A percentile compares a stretch with the other conserved stretches of the same genome.
phyloP scores from a whole-genome alignment of 35 echinoderm and acorn worm genomes.

The Strongylocentrotus purpuratus region DNA sequence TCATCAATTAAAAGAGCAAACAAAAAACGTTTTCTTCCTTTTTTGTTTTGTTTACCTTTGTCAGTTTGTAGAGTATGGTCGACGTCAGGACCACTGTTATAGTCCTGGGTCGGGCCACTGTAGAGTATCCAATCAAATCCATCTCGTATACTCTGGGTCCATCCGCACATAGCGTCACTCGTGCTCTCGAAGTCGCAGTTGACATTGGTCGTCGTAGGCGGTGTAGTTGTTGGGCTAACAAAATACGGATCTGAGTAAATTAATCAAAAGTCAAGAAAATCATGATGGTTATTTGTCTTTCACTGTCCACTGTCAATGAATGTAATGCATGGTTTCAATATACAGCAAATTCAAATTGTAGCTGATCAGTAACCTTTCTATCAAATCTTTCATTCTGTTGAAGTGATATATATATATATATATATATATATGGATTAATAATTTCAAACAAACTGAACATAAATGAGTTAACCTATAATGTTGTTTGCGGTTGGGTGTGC shows the following conservation, averaged over 20 bases:
- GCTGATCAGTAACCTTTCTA: too few relatives aligned
- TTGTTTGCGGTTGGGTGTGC: too few relatives aligned
- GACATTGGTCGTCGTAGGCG: constrained; percentile 7
- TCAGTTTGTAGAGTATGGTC: constrained; percentile 20
- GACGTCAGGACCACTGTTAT: constrained; percentile 21
- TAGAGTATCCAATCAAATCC: constrained; percentile 11
- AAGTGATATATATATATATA: too few relatives aligned
- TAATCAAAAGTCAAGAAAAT: too few relatives aligned
- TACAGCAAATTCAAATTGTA: too few relatives aligned
- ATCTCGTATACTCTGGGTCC: constrained; percentile 13
- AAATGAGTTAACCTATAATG: too few relatives aligned
- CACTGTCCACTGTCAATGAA: too few relatives aligned
- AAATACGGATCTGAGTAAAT: background rate
- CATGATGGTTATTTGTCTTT: too few relatives aligned
- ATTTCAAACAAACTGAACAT: too few relatives aligned
- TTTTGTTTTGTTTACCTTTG: background rate
- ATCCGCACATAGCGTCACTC: background rate
- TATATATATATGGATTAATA: too few relatives aligned
- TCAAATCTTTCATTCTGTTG: too few relatives aligned
- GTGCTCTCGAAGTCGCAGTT: constrained; percentile 12
- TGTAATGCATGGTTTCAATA: too few relatives aligned
- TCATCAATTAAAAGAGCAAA: background rate
- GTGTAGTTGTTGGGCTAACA: background rate
- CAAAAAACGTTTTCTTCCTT: background rate
- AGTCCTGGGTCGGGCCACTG: background rate